phyloP scores from a whole-genome alignment of 2,113 vertebrate genomes.

The Pluvianellus socialis region DNA sequence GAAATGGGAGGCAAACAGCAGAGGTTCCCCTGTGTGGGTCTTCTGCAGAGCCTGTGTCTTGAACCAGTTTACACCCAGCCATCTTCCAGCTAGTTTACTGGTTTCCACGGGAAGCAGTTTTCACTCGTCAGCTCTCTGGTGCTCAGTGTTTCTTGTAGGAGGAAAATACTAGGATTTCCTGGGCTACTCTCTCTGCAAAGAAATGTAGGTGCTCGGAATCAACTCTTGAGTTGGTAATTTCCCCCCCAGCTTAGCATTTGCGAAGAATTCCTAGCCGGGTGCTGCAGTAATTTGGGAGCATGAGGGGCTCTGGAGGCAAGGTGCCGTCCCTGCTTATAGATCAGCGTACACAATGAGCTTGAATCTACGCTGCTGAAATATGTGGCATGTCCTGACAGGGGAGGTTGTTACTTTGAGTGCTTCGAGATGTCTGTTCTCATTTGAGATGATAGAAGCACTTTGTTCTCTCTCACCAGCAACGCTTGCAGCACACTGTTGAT shows the following conservation, averaged over 20 bases:
- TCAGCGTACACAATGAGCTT: not conserved
- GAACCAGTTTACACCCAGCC: not conserved
- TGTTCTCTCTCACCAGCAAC: not conserved
- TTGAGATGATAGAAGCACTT: not conserved
- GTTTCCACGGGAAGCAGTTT: not conserved
- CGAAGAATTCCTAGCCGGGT: not conserved
- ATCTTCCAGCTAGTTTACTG: not conserved
- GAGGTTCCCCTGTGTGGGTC: not conserved
- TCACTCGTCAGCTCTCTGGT: not conserved
- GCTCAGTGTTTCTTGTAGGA: not conserved
- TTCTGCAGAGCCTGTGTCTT: not conserved
- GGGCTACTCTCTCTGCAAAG: not conserved
- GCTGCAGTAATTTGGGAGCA: not conserved
- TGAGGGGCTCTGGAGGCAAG: not conserved
- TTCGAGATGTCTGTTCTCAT: not conserved
- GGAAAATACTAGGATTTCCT: not conserved
- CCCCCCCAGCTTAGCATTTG: not conserved
- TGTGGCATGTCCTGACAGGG: not conserved
- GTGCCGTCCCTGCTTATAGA: not conserved
- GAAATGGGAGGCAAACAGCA: not conserved
- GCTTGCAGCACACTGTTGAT: conserved; percentile 16
- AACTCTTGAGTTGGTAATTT: not conserved
- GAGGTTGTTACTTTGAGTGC: not conserved
- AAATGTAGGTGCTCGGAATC: not conserved
- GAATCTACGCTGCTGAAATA: not conserved